These are phyloP conservation scores for Pomatostomus ruficeps DNA, from an alignment of 2,113 vertebrate genomes.

Conservation along the genomic window DNA sequence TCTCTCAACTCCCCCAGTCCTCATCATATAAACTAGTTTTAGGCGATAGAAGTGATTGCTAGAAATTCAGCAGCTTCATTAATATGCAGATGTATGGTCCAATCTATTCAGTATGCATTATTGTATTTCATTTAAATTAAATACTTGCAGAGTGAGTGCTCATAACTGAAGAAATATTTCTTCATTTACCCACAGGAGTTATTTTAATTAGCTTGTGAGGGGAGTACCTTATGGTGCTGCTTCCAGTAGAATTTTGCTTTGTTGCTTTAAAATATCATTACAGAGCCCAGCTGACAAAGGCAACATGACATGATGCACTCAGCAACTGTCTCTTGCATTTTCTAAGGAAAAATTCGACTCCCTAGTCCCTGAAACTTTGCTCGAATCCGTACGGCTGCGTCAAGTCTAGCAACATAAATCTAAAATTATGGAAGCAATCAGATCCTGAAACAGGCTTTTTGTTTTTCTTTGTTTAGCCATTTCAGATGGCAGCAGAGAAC, in stretches of 20 bases:
- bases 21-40: background rate
- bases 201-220: conserved; percentile 61
- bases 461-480: background rate
- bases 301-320: conserved; percentile 3
- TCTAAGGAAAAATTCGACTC: background rate
- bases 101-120: conserved; percentile 42
- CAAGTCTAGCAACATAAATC: background rate
- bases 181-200: conserved; percentile 51
- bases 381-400: background rate
- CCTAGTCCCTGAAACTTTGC: conserved; percentile 23
- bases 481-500: background rate
- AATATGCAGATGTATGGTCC: conserved; percentile 26
- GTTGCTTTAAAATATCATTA: conserved; percentile 55
- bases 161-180: conserved; percentile 35
- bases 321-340: background rate
- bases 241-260: conserved; percentile 50
- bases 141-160: conserved; percentile 25
- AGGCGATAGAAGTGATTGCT: conserved; percentile 23
- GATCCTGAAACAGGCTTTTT: background rate
- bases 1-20: background rate
- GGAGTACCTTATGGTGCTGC: conserved; percentile 23
- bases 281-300: background rate
- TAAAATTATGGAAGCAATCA: background rate
- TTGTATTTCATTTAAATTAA: conserved; percentile 58
- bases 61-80: conserved; percentile 32